Evolutionary conservation across 2,888 invertebrate species (phyloP).

Genomic region (Pedicia rivosa): DNA sequence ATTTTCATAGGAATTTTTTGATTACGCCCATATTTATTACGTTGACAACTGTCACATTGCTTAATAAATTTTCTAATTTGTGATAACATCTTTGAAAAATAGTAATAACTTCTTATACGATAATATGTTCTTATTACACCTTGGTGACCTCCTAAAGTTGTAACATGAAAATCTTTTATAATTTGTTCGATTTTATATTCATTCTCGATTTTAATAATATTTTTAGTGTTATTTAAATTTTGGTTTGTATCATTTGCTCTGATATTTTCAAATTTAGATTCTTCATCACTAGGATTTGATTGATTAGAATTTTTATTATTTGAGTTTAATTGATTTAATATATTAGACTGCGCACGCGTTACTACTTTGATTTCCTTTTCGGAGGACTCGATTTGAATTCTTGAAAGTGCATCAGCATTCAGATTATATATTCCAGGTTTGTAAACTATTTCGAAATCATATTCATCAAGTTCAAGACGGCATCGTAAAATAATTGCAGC

Average conservation of each 20-base stretch:
- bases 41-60: conserved; percentile 17
- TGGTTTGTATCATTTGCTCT: no score
- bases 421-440: conserved; percentile 1
- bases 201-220: not conserved
- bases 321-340: no score
- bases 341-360: no score
- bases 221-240: no score
- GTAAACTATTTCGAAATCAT: not conserved
- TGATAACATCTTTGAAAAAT: not conserved
- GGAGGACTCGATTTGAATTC: not conserved
- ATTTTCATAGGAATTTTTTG: conserved; percentile 11
- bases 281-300: no score
- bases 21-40: conserved; percentile 3
- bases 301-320: no score
- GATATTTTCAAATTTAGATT: no score
- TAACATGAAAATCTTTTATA: conserved; percentile 4
- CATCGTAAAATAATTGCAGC: conserved; percentile 3
- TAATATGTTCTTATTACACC: conserved; percentile 3
- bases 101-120: not conserved
- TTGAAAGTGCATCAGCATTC: conserved; percentile 5
- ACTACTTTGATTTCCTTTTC: no score
- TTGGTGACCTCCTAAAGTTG: conserved; percentile 4
- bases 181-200: not conserved
- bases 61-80: conserved; percentile 17
- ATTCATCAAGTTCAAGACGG: not conserved